Evolutionary conservation across 2,113 vertebrate genomes (phyloP).

Genomic region (Corydoras maculifer): DNA sequence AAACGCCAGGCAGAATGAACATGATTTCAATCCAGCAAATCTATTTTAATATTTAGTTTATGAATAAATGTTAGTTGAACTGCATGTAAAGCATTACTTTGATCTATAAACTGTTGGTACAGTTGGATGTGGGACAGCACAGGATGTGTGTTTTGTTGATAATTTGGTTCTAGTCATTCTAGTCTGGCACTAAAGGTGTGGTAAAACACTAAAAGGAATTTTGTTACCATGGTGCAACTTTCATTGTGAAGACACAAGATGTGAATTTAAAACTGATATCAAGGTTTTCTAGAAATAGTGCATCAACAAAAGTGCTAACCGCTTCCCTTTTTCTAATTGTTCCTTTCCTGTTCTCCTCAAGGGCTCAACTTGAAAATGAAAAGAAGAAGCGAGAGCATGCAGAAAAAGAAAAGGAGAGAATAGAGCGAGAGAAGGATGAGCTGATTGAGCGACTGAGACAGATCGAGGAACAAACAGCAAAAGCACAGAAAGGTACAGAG

Average conservation of each 20-base stretch:
- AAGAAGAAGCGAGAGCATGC: slow-evolving; percentile 94
- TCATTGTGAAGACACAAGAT: slow-evolving; percentile 8
- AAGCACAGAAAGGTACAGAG: slow-evolving; percentile 85
- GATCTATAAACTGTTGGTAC: too few relatives aligned
- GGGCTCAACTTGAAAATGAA: slow-evolving; percentile 93
- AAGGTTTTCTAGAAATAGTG: background rate
- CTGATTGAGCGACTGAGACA: slow-evolving; percentile 84
- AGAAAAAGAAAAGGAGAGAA: slow-evolving; percentile 94
- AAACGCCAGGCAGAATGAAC: too few relatives aligned
- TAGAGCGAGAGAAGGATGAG: slow-evolving; percentile 93
- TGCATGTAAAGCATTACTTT: too few relatives aligned
- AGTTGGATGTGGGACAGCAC: too few relatives aligned
- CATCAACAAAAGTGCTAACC: background rate
- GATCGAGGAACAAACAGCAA: slow-evolving; percentile 93
- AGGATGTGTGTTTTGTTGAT: too few relatives aligned
- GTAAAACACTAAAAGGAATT: too few relatives aligned
- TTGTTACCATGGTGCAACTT: too few relatives aligned
- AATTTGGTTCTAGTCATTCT: too few relatives aligned
- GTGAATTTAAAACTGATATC: background rate
- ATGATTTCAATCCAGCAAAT: too few relatives aligned
- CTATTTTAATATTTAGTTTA: too few relatives aligned
- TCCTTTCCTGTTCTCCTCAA: slow-evolving; percentile 39
- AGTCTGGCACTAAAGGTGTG: too few relatives aligned
- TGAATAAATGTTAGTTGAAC: too few relatives aligned
- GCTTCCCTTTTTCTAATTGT: background rate